phyloP scores from a whole-genome alignment of 2,888 invertebrate genomes.

The Sesia bembeciformis region DNA sequence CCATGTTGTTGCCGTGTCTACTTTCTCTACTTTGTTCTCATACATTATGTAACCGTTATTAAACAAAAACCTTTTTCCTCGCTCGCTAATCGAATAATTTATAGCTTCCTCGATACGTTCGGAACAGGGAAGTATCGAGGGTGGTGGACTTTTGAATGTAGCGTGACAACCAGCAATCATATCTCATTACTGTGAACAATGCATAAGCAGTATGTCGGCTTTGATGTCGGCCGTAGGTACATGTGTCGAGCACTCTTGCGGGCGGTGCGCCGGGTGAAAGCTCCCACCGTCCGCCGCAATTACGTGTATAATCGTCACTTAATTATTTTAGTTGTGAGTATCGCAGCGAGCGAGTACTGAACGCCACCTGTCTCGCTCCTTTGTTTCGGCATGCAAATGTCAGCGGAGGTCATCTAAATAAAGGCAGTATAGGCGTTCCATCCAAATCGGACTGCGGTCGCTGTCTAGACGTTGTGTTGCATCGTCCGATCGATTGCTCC shows the following conservation, averaged over 20 bases:
- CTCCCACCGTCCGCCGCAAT: slow-evolving; percentile 36
- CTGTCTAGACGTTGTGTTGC: slow-evolving; percentile 69
- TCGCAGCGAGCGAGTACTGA: slow-evolving; percentile 44
- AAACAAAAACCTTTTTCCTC: neutral
- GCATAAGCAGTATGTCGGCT: slow-evolving; percentile 27
- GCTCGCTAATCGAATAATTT: slow-evolving; percentile 1
- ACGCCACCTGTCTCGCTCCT: slow-evolving; percentile 65
- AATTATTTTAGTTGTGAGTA: slow-evolving; percentile 48
- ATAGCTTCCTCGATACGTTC: slow-evolving; percentile 5
- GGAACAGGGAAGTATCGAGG: slow-evolving; percentile 9
- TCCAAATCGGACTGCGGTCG: slow-evolving; percentile 57
- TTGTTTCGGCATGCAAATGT: slow-evolving; percentile 70
- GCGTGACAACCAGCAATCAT: slow-evolving; percentile 39
- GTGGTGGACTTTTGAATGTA: slow-evolving; percentile 30
- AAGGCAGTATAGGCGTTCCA: slow-evolving; percentile 50
- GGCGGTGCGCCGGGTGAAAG: slow-evolving; percentile 53
- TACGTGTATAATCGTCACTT: slow-evolving; percentile 43
- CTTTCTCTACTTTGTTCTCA: no score
- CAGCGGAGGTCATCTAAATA: slow-evolving; percentile 72
- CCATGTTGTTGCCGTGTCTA: no score
- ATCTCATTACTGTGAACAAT: slow-evolving; percentile 27
- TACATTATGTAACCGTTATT: no score
- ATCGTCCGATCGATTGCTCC: slow-evolving; percentile 72
- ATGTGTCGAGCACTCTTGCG: slow-evolving; percentile 35
- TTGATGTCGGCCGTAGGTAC: slow-evolving; percentile 13